These are phyloP conservation scores for Lysandra bellargus DNA, from an alignment of 2,888 invertebrate genomes.

Conservation along the genomic window DNA sequence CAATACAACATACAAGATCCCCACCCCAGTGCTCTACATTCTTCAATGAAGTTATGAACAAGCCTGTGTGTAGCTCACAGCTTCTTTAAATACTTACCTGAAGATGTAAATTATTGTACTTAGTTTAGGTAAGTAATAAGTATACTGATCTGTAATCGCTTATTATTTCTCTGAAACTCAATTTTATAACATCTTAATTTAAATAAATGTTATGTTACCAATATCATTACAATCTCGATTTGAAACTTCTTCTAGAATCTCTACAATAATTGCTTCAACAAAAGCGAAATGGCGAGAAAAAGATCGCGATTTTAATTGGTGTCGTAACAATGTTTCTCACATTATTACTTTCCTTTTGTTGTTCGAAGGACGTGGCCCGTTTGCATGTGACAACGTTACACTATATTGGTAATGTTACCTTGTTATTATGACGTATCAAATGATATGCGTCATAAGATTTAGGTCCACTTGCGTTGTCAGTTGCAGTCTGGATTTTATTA, in stretches of 20 bases:
- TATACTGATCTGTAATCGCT: no score
- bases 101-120: no score
- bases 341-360: constrained; percentile 52
- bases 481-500: not conserved
- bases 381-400: constrained; percentile 25
- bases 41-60: no score
- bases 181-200: no score
- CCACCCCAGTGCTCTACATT: no score
- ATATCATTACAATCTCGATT: not conserved
- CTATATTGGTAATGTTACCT: constrained; percentile 22
- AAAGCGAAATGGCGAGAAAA: constrained; percentile 37
- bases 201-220: no score
- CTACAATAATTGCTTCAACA: not conserved
- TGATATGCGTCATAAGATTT: not conserved
- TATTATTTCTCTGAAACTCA: no score
- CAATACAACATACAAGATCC: no score
- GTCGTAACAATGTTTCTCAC: constrained; percentile 54
- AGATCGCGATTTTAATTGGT: constrained; percentile 43
- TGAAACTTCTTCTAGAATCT: not conserved
- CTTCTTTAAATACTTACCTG: no score
- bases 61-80: no score
- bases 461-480: not conserved
- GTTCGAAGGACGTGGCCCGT: constrained; percentile 45
- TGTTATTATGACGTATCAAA: not conserved
- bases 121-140: no score